phyloP scores from a whole-genome alignment of 2,888 invertebrate genomes.

The Drosophila putrida region DNA sequence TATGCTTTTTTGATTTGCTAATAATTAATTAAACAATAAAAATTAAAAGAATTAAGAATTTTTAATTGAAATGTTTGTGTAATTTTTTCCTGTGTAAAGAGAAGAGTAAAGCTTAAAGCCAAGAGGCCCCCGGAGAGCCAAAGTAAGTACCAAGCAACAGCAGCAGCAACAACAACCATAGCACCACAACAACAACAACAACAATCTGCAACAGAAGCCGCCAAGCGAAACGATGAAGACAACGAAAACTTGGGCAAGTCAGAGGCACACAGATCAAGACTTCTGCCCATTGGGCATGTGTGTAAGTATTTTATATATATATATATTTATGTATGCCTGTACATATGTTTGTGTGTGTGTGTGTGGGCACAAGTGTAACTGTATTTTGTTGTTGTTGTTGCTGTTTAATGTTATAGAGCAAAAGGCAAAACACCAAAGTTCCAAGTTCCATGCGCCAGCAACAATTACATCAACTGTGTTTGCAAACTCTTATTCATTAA shows the following conservation, averaged over 20 bases:
- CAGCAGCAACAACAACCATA: slow-evolving; percentile 25
- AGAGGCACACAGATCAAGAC: slow-evolving; percentile 57
- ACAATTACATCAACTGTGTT: slow-evolving; percentile 43
- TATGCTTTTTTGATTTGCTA: too few species aligned
- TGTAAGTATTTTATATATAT: background rate
- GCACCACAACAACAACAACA: slow-evolving; percentile 22
- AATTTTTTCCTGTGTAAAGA: background rate
- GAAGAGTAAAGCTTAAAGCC: slow-evolving; percentile 65
- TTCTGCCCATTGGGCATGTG: slow-evolving; percentile 54
- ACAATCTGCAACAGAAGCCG: slow-evolving; percentile 66
- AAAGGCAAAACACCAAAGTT: slow-evolving; percentile 29
- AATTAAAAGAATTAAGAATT: too few species aligned
- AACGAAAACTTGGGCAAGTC: slow-evolving; percentile 46
- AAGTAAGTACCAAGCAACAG: slow-evolving; percentile 33
- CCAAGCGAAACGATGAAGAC: slow-evolving; percentile 70
- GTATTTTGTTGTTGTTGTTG: slow-evolving; percentile 10
- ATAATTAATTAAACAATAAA: too few species aligned
- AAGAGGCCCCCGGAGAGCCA: slow-evolving; percentile 24
- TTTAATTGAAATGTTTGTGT: too few species aligned
- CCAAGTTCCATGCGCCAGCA: slow-evolving; percentile 31
- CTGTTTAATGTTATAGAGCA: slow-evolving; percentile 41
- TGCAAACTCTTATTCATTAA: slow-evolving; percentile 41
- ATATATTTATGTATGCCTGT: background rate
- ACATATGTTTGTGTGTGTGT: slow-evolving; percentile 8
- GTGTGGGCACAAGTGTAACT: slow-evolving; percentile 30